Conservation (phyloP, 2,888 invertebrate species). For the Aromia moschata region DNA sequence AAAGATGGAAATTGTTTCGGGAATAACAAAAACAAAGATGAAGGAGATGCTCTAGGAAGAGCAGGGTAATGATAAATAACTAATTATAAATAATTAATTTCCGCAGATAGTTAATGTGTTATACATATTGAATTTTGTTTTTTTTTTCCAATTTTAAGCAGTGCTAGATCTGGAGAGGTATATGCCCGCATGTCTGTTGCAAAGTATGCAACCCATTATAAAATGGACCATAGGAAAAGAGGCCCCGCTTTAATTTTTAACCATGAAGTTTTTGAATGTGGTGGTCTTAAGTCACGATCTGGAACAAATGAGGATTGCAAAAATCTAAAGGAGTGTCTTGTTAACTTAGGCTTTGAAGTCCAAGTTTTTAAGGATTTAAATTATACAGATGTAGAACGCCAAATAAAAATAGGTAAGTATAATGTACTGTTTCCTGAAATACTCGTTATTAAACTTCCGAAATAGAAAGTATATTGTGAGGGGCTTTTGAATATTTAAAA, state of each 20-base stretch:
- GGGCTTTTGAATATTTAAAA: too few species aligned
- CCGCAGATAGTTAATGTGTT: too few species aligned
- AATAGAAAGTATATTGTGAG: too few species aligned
- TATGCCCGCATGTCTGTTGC: conserved; percentile 72
- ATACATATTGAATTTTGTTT: conserved; percentile 8
- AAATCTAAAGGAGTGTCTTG: conserved; percentile 73
- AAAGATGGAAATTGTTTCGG: conserved; percentile 48
- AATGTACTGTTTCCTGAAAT: background rate
- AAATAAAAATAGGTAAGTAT: conserved; percentile 44
- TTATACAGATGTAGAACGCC: conserved; percentile 70
- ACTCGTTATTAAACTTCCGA: too few species aligned
- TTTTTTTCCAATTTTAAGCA: conserved; percentile 6
- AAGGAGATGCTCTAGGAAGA: conserved; percentile 52
- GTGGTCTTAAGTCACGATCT: conserved; percentile 74
- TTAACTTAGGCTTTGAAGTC: conserved; percentile 77
- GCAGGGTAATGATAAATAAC: conserved; percentile 45
- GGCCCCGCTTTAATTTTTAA: conserved; percentile 91
- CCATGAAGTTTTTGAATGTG: conserved; percentile 83
- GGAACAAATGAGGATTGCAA: conserved; percentile 90
- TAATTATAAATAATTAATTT: background rate
- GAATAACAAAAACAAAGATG: conserved; percentile 39
- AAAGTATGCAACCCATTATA: conserved; percentile 80
- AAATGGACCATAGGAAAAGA: conserved; percentile 84
- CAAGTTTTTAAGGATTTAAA: conserved; percentile 75
- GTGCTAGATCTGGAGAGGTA: conserved; percentile 31